Evolutionary conservation across 53 echinoderm and acorn worm species (phyloP), one percentile per base, ranked within the genome.

Genomic region (Echinarachnius parma): DNA sequence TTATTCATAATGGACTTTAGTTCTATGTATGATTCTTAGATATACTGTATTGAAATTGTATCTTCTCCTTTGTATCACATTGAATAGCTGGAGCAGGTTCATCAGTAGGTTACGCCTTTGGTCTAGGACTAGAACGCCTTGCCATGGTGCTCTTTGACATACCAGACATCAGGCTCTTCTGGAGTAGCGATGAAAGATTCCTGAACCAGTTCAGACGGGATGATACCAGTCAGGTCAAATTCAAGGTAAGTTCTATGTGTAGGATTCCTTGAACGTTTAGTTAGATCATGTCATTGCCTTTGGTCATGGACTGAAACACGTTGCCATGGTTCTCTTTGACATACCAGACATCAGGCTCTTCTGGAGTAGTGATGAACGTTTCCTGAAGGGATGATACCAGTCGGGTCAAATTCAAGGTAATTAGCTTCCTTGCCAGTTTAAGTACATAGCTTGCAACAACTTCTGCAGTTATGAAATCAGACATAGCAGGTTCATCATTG

Each of bases 71-170:
- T 46, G n/a, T n/a, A n/a, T n/a, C n/a, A n/a, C n/a, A n/a, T n/a
- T n/a, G n/a, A n/a, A 9, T 58, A 95, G 95, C 95, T 68, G 87
- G 90, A 66, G 91, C 90, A 21, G 90, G 90, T 19, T 56, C 84
- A 3, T 91, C 87, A 32, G 85, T 95, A 59, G 95, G 95, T 68
- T 95, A 90, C 80, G 95, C 95, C 58, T 95, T 95, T 82, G 95
- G 95, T 53, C 79, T 95, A 0, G 95, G 95, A 15, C 64, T 95
- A 34, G 95, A 95, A 21, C 76, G 95, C 28, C 87, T 95, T 10
- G 95, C 90, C 19, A 95, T 95, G 95, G 68, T 95, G 4, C 64
- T 90, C 11, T 95, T 81, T 55, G 55, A 81, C 28, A 95, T 95
- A n/a, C 85, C 87, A 4, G 90, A 95, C 59, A 95, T 95, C 46